phyloP scores from a whole-genome alignment of 2,888 invertebrate genomes.

The Anorthoa munda region DNA sequence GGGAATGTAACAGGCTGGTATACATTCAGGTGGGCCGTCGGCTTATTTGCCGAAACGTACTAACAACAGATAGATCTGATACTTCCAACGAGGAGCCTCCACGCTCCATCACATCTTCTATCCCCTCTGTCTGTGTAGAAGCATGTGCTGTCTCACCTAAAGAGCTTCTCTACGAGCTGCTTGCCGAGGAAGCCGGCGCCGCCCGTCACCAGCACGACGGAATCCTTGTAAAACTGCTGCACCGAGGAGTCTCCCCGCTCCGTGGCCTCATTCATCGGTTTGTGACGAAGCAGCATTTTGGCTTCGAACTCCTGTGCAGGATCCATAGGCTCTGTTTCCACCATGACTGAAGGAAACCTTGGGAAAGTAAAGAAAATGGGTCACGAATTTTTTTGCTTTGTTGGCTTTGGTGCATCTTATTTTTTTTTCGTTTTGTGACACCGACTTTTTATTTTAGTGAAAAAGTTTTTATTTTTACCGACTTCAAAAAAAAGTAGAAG shows the following conservation, averaged over 20 bases:
- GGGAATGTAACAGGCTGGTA: too few relatives aligned
- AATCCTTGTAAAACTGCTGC: constrained; percentile 52
- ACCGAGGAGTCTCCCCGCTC: constrained; percentile 44
- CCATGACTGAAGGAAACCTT: constrained; percentile 17
- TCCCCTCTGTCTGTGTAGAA: background rate
- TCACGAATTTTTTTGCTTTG: background rate
- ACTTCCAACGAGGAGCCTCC: too few relatives aligned
- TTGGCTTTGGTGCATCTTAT: too few relatives aligned
- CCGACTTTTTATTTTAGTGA: too few relatives aligned
- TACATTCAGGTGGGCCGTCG: too few relatives aligned
- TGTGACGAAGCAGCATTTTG: constrained; percentile 21
- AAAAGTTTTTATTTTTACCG: too few relatives aligned
- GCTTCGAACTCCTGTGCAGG: constrained; percentile 36
- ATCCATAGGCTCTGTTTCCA: constrained; percentile 37
- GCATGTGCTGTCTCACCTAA: constrained; percentile 38
- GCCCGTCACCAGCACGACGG: constrained; percentile 83
- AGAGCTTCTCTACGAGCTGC: constrained; percentile 96
- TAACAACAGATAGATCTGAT: too few relatives aligned
- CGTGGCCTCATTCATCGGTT: constrained; percentile 38
- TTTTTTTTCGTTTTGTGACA: too few relatives aligned
- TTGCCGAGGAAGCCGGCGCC: constrained; percentile 98
- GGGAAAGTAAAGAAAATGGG: background rate
- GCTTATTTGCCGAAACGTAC: too few relatives aligned
- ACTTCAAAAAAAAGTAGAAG: too few relatives aligned
- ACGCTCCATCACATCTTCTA: background rate